A percentile compares a stretch with the other conserved stretches of the same genome.
Conservation (phyloP, 2,888 invertebrate genomes). For the Lasioglossum vierecki region DNA sequence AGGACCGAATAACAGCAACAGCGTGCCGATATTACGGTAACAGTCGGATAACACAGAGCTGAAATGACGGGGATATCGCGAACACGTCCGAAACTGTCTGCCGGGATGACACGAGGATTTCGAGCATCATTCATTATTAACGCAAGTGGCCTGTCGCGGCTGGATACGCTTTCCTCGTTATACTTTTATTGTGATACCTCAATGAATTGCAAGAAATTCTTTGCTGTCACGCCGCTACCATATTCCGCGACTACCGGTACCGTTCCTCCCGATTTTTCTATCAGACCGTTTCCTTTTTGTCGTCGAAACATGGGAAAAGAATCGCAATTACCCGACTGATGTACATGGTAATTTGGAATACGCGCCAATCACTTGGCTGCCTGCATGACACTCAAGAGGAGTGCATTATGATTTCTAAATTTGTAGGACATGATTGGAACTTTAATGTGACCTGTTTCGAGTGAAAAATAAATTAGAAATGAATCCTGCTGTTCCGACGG, state of each 20-base stretch:
- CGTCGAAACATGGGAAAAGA: not conserved
- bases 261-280: not conserved
- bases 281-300: not conserved
- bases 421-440: not conserved
- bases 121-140: constrained; percentile 56
- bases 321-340: not conserved
- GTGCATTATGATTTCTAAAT: not conserved
- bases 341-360: not conserved
- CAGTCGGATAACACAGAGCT: constrained; percentile 37
- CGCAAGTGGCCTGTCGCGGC: constrained; percentile 45
- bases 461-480: not conserved
- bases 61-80: constrained; percentile 43
- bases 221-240: constrained; percentile 39
- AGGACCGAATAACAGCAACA: not conserved
- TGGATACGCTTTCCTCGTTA: constrained; percentile 17
- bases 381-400: too few species aligned
- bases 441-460: not conserved
- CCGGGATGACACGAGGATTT: constrained; percentile 47
- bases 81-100: constrained; percentile 45
- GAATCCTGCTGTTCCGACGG: not conserved
- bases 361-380: not conserved
- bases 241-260: constrained; percentile 30
- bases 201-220: constrained; percentile 55
- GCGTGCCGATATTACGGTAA: constrained; percentile 27
- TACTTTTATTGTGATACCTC: constrained; percentile 27